Evolutionary conservation across 2,113 vertebrate species (phyloP).

Genomic region (Spea bombifrons): DNA sequence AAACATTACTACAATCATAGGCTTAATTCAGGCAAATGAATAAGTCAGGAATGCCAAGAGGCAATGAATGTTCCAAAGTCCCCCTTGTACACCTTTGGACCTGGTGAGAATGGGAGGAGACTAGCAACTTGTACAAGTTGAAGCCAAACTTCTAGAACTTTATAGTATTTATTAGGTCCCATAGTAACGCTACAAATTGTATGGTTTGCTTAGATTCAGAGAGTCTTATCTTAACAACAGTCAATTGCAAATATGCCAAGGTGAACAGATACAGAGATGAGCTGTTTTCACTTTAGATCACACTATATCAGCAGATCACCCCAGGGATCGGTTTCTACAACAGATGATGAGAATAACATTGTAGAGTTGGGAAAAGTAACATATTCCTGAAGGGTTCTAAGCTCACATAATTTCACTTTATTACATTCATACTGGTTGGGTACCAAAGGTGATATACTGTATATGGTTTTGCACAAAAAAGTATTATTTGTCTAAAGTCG

Average conservation of each 20-base stretch:
- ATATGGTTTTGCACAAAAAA: too few relatives aligned
- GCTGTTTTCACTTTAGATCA: not conserved
- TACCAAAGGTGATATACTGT: too few relatives aligned
- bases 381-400: too few relatives aligned
- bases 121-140: constrained; percentile 24
- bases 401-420: too few relatives aligned
- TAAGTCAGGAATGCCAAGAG: constrained; percentile 20
- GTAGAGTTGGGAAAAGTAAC: too few relatives aligned
- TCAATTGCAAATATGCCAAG: not conserved
- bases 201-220: not conserved
- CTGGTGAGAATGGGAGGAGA: constrained; percentile 24
- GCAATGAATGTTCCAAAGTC: constrained; percentile 43
- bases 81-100: constrained; percentile 53
- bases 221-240: not conserved
- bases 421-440: too few relatives aligned
- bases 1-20: constrained; percentile 42
- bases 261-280: not conserved
- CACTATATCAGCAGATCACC: not conserved
- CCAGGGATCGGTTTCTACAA: too few relatives aligned
- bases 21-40: constrained; percentile 24
- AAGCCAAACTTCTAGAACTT: not conserved
- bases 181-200: not conserved
- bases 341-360: too few relatives aligned
- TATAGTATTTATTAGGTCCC: not conserved
- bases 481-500: too few relatives aligned